Conservation (phyloP, 2,888 invertebrate species). For the Eurytoma californica region DNA sequence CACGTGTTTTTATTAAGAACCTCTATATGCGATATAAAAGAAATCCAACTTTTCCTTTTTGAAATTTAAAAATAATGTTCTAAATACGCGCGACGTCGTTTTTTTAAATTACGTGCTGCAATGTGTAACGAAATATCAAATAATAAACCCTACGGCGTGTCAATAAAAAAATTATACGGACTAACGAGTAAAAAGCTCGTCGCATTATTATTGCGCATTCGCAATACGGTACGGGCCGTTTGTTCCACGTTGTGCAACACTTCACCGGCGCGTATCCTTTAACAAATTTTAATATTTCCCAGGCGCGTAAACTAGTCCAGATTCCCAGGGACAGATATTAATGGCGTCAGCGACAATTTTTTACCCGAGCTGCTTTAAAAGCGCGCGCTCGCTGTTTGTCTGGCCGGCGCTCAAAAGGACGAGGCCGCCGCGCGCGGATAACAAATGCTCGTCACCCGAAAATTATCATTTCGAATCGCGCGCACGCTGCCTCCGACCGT, state of each 20-base stretch:
- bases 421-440: constrained; percentile 15
- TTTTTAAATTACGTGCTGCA: no score
- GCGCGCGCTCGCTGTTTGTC: neutral
- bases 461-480: constrained; percentile 47
- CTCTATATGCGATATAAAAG: no score
- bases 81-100: no score
- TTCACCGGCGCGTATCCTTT: constrained; percentile 1
- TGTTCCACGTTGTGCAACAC: neutral
- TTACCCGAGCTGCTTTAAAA: constrained; percentile 34
- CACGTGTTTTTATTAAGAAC: no score
- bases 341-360: constrained; percentile 37
- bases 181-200: no score
- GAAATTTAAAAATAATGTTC: no score
- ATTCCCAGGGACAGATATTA: constrained; percentile 46
- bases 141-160: no score
- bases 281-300: constrained; percentile 46
- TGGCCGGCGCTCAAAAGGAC: constrained; percentile 11
- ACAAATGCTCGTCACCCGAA: constrained; percentile 44
- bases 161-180: no score
- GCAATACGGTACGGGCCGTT: neutral
- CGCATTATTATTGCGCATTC: no score
- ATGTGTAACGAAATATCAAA: no score
- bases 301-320: constrained; percentile 22
- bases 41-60: no score
- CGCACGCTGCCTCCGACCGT: neutral